Evolutionary conservation across 2,888 invertebrate genomes (phyloP).

Genomic region (Tiliacea citrago): DNA sequence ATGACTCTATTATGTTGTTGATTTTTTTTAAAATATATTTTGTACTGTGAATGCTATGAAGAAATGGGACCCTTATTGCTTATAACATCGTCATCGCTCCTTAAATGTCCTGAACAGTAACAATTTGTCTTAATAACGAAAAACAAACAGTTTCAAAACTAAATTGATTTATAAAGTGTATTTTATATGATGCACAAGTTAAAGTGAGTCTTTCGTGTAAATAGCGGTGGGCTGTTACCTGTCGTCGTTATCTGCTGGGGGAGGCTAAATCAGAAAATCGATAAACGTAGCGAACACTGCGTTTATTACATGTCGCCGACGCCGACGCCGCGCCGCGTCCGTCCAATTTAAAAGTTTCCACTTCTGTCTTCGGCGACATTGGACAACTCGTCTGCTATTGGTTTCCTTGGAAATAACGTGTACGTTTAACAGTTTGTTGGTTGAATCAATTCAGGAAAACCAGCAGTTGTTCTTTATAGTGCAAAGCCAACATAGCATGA

Average conservation of each 20-base stretch:
- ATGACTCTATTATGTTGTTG: neutral
- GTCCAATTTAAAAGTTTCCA: conserved; percentile 76
- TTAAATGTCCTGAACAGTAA: neutral
- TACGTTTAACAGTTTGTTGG: neutral
- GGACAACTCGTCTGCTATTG: conserved; percentile 68
- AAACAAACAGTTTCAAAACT: conserved; percentile 1
- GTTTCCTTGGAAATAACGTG: conserved; percentile 35
- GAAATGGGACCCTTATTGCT: neutral
- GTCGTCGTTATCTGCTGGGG: conserved; percentile 84
- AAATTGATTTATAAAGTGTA: conserved; percentile 27
- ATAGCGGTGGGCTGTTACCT: conserved; percentile 75
- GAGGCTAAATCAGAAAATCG: conserved; percentile 89
- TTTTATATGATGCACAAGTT: conserved; percentile 40
- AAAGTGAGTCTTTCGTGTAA: conserved; percentile 50
- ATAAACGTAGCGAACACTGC: conserved; percentile 77
- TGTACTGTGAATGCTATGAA: neutral
- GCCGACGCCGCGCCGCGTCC: conserved; percentile 68
- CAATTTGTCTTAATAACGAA: neutral
- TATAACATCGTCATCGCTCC: too few species aligned
- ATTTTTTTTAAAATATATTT: neutral
- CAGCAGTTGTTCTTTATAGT: neutral
- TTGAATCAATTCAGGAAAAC: neutral
- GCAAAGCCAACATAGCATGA: neutral
- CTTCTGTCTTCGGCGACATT: conserved; percentile 63
- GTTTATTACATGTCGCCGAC: conserved; percentile 75